Percentiles rank a stretch among this genome's conserved stretches.
Conservation (phyloP, 2,113 vertebrate genomes). For the Acanthochromis polyacanthus region DNA sequence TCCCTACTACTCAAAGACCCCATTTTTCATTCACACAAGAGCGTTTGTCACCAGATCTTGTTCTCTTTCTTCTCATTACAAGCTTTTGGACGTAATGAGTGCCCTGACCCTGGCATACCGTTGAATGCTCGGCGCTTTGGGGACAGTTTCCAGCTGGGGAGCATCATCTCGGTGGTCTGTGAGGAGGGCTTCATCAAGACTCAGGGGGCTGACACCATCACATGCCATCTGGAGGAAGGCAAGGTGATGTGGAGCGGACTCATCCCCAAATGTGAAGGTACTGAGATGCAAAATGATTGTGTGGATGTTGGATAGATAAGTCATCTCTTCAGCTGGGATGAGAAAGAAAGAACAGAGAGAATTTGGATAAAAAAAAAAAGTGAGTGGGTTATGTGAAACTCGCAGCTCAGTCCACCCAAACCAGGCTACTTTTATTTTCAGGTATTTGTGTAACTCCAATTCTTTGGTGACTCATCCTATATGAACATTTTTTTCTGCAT, state of each 20-base stretch:
- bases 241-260: conserved; percentile 98
- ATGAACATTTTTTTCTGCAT: conserved; percentile 21
- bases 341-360: conserved; percentile 2
- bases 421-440: conserved; percentile 39
- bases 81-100: conserved; percentile 99
- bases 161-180: conserved; percentile 96
- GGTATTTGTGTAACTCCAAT: conserved; percentile 37
- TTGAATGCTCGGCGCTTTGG: conserved; percentile 96
- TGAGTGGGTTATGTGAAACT: conserved; percentile 41
- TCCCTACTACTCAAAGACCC: conserved; percentile 36
- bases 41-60: conserved; percentile 57
- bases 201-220: conserved; percentile 96
- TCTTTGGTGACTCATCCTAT: conserved; percentile 47
- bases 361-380: conserved; percentile 10
- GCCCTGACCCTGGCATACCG: conserved; percentile 95
- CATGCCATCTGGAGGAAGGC: conserved; percentile 92
- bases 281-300: conserved; percentile 23
- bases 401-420: conserved; percentile 16
- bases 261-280: conserved; percentile 98
- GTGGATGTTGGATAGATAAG: conserved; percentile 12
- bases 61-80: conserved; percentile 65
- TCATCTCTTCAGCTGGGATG: conserved; percentile 6
- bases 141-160: conserved; percentile 95
- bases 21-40: conserved; percentile 62
- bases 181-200: conserved; percentile 99